Evolutionary conservation across 2,888 invertebrate genomes (phyloP).

Genomic region (Nemotelus nigrinus): DNA sequence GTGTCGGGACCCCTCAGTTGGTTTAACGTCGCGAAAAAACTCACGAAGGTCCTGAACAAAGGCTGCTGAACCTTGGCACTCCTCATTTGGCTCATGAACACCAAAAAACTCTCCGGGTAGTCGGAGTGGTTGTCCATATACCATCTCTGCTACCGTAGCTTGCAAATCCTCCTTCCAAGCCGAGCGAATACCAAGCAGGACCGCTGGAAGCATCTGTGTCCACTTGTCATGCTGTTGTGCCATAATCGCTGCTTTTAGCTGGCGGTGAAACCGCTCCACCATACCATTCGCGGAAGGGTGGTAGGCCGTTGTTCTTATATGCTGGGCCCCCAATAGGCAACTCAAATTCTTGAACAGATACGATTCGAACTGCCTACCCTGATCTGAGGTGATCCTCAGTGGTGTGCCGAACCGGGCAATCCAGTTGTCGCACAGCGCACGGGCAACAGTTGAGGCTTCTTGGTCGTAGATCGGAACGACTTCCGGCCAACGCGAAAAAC

Average conservation of each 20-base stretch:
- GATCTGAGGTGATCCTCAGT: constrained; percentile 42
- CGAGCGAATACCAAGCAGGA: too few relatives aligned
- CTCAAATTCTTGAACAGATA: constrained; percentile 41
- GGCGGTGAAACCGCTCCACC: constrained; percentile 45
- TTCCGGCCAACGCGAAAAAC: not conserved
- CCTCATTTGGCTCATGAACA: too few relatives aligned
- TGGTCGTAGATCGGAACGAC: not conserved
- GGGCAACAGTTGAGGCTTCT: not conserved
- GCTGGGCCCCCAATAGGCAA: constrained; percentile 29
- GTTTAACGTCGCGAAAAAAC: too few relatives aligned
- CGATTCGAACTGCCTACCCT: constrained; percentile 48
- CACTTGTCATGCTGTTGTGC: too few relatives aligned
- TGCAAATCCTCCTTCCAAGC: too few relatives aligned
- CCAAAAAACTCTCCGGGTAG: too few relatives aligned
- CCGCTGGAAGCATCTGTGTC: too few relatives aligned
- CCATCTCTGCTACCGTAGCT: too few relatives aligned
- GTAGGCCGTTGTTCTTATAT: constrained; percentile 45
- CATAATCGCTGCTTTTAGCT: constrained; percentile 41
- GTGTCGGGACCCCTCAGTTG: too few relatives aligned
- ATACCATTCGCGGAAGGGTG: constrained; percentile 46
- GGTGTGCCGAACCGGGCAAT: constrained; percentile 49
- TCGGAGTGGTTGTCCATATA: too few relatives aligned
- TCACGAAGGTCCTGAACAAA: too few relatives aligned
- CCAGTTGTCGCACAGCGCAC: constrained; percentile 30
- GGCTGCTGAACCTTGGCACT: too few relatives aligned